A percentile compares a stretch with the other conserved stretches of the same genome.
These are phyloP conservation scores for Stomatorhinus walkeri DNA, from an alignment of 2,797 vertebrate genomes.

Conservation along the genomic window DNA sequence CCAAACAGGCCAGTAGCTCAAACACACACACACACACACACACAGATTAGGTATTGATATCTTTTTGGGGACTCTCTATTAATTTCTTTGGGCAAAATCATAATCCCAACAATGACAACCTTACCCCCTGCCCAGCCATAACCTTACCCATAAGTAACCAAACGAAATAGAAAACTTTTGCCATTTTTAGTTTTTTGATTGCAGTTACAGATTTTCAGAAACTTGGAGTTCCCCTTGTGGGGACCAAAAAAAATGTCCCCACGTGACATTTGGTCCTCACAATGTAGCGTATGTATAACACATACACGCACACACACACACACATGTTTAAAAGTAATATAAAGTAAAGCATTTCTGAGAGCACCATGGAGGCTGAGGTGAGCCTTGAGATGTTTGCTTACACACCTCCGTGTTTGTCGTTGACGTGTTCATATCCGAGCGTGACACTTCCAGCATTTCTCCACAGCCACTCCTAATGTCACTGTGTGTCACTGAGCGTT, in stretches of 20 bases:
- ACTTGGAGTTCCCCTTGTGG: not conserved
- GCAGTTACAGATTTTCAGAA: not conserved
- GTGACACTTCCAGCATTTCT: not conserved
- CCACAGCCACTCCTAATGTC: not conserved
- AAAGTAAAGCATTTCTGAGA: constrained; percentile 9
- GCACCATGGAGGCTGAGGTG: constrained; percentile 8
- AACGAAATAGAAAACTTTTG: not conserved
- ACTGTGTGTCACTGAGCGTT: not conserved
- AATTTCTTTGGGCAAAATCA: not conserved
- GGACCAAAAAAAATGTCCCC: not conserved
- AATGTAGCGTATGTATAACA: not conserved
- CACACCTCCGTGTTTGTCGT: not conserved
- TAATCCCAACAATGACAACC: not conserved
- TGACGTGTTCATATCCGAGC: not conserved
- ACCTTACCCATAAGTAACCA: not conserved
- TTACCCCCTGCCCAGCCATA: not conserved
- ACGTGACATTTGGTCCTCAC: not conserved
- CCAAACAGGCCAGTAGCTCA: not conserved
- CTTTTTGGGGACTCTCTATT: not conserved
- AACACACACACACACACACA: not conserved
- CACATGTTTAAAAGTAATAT: not conserved
- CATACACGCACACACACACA: not conserved
- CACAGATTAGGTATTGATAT: not conserved
- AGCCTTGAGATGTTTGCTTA: not conserved
- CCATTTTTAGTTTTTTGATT: not conserved